Percentiles rank a stretch among this genome's conserved stretches.
Conservation (phyloP, 1,140 invertebrate genomes). For the Drosophila ogumai region DNA sequence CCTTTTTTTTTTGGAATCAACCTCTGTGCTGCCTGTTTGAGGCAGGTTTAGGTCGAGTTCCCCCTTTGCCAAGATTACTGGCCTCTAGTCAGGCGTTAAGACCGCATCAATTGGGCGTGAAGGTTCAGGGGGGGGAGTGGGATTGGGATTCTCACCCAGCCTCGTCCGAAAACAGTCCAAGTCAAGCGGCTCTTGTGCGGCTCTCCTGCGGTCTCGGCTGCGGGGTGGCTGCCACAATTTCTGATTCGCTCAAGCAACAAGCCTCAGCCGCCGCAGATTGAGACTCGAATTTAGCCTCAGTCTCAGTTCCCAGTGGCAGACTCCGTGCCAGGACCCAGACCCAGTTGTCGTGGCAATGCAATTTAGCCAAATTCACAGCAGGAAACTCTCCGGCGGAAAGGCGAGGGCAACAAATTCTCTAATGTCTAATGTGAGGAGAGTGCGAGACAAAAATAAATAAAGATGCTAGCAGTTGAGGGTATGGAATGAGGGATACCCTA, state of each 20-base stretch:
- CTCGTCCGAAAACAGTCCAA: constrained; percentile 29
- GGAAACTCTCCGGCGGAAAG: constrained; percentile 55
- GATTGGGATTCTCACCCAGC: background rate
- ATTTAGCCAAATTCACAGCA: constrained; percentile 78
- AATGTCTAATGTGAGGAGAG: constrained; percentile 39
- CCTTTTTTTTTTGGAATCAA: constrained; percentile 32
- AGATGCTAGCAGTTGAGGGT: background rate
- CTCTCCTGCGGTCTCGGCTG: constrained; percentile 60
- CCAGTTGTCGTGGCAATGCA: constrained; percentile 54
- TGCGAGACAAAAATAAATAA: constrained; percentile 18
- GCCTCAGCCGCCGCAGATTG: constrained; percentile 33
- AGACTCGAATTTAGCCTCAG: constrained; percentile 7
- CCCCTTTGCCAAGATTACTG: constrained; percentile 13
- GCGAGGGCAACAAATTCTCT: constrained; percentile 56
- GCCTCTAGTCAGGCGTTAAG: constrained; percentile 76
- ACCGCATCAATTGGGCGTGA: constrained; percentile 82
- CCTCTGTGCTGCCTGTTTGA: constrained; percentile 34
- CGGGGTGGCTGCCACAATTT: constrained; percentile 68
- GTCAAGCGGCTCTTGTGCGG: constrained; percentile 65
- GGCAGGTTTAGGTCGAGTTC: constrained; percentile 24
- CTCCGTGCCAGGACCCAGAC: background rate
- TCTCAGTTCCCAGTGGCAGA: background rate
- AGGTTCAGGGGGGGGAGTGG: constrained; percentile 20
- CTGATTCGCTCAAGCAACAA: constrained; percentile 65
- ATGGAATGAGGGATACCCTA: background rate